Base-by-base conservation (phyloP, 2,888 invertebrate species). In the Amiota communis region DNA sequence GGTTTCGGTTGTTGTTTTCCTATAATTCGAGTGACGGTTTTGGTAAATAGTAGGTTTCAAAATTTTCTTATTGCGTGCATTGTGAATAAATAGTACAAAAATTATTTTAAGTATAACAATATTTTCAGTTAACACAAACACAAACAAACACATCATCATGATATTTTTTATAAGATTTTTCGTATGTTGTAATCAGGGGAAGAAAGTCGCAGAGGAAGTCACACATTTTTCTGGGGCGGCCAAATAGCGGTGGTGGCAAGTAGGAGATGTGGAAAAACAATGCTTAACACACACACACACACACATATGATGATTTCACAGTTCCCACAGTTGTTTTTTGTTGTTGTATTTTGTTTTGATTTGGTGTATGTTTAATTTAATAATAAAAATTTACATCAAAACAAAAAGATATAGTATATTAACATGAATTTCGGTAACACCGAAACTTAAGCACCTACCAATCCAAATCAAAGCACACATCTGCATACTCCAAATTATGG, bases 251-350 rank as follows among this genome's bases (percentile, higher is more conserved):
- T 6, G 36, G 36, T 36, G 36, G 36, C 2, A 36, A 36, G 36
- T 36, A 36, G 59, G 17, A 47, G 53, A 68, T 17, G 53, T 68
- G 51, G 67, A 68, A 68, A 68, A 68, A 68, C 67, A 68, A 53
- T 68, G 67, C 67, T 48, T 36, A 20, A 36, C 36, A 36, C 23
- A 59, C 59, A 59, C 17, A 59, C 59, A 59, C 8, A 36, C 36
- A 36, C 36, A 59, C 59, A 59, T 9, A 59, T 20, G 20, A 59
- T 63, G 63, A 63, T 65, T 15, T 65, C 20, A 49, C 48, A 65
- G 65, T 65, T 68, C 67, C 67, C 67, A 68, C 51, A 68, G 67
- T 68, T 68, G 67, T 48, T 47, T 51, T n/a, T 68, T 63, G 23
- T 36, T 36, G n/a, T 63, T 36, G 8, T 36, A 6, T 36, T 63